Percentiles rank a stretch among this genome's conserved stretches.
Conservation (phyloP, 2,888 invertebrate genomes). For the Stegana nigrithorax region DNA sequence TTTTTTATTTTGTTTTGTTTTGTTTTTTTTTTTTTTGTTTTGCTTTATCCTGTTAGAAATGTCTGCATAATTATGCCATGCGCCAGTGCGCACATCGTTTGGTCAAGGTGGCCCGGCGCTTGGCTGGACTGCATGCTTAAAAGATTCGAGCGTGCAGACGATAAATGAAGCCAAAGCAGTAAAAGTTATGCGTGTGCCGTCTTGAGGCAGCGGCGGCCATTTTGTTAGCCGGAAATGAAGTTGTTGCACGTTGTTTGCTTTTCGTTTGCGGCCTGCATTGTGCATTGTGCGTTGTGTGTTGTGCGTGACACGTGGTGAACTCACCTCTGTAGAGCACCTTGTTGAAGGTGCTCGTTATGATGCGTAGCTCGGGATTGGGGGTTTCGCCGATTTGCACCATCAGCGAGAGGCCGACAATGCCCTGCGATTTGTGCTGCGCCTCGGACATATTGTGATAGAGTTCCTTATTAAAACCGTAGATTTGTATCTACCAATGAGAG, state of each 20-base stretch:
- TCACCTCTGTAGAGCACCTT: conserved; percentile 88
- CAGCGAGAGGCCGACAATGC: conserved; percentile 92
- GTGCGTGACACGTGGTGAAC: conserved; percentile 45
- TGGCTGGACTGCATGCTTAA: too few species aligned
- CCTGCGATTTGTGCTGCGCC: conserved; percentile 96
- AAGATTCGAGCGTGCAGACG: too few species aligned
- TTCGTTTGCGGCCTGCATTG: background rate
- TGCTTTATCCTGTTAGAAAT: too few species aligned
- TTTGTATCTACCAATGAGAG: conserved; percentile 81
- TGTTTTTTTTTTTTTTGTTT: background rate
- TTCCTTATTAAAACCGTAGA: conserved; percentile 97
- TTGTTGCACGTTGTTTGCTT: conserved; percentile 27
- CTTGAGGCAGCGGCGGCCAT: conserved; percentile 19
- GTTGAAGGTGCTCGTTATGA: conserved; percentile 88
- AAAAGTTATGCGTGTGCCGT: too few species aligned
- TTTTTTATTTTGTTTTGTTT: too few species aligned
- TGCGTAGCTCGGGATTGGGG: conserved; percentile 85
- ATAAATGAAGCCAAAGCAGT: too few species aligned
- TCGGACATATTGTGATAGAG: conserved; percentile 97
- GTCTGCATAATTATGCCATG: too few species aligned
- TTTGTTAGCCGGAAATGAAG: conserved; percentile 43
- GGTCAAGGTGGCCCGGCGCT: too few species aligned
- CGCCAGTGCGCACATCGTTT: too few species aligned
- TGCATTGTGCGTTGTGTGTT: background rate
- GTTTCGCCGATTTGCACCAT: conserved; percentile 94